These are phyloP conservation scores for Rhopilema esculentum DNA, from an alignment of 30 jellyfish, hydroid and myxozoan species.

Conservation along the genomic window DNA sequence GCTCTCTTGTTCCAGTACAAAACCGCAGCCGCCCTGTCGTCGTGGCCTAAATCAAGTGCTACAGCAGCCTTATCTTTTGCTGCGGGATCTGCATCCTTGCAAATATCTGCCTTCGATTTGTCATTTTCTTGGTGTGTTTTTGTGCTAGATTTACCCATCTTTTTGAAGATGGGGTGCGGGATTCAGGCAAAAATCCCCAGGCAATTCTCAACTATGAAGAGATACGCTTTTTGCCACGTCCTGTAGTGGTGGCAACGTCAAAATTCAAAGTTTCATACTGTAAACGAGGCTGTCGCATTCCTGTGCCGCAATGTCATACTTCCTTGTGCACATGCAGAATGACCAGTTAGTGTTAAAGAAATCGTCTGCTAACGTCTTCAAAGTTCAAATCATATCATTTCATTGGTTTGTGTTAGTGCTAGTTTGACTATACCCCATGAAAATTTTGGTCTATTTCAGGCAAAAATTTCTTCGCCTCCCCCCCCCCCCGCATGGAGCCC, in stretches of 20 bases:
- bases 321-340: no score
- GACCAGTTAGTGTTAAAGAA: no score
- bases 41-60: neutral
- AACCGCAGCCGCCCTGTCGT: conserved; percentile 4
- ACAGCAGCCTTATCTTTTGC: conserved; percentile 66
- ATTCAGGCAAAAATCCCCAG: neutral
- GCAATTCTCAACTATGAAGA: neutral
- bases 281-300: no score
- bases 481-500: no score
- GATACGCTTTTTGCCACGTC: neutral
- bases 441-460: no score
- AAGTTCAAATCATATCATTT: no score
- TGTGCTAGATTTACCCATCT: conserved; percentile 39
- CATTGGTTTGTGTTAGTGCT: no score
- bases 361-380: no score
- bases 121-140: conserved; percentile 36
- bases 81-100: conserved; percentile 60
- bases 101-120: conserved; percentile 4
- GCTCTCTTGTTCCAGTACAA: conserved; percentile 87
- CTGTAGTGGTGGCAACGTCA: neutral
- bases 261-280: no score
- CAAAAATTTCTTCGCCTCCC: no score
- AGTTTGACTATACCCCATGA: no score
- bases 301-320: no score
- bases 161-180: neutral